Evolutionary conservation across 2,113 vertebrate species (phyloP).

Genomic region (Chrysemys picta): DNA sequence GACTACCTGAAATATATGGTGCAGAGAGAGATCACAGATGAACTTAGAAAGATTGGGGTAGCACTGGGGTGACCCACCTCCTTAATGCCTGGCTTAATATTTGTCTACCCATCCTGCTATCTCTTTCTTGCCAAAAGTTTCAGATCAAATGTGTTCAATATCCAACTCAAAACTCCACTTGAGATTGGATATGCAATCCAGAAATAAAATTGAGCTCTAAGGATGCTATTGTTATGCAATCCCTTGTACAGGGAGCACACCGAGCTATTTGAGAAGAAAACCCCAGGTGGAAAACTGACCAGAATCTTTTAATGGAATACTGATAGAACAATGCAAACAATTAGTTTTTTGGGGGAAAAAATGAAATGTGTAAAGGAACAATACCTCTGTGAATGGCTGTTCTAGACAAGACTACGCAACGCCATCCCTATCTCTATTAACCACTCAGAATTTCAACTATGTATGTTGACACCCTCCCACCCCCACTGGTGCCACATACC

Average conservation of each 20-base stretch:
- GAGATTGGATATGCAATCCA: background rate
- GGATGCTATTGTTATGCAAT: background rate
- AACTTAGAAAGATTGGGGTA: constrained; percentile 35
- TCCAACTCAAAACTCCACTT: background rate
- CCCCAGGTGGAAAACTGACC: background rate
- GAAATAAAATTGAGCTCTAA: background rate
- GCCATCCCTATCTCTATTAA: background rate
- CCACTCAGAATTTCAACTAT: background rate
- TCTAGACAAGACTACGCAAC: background rate
- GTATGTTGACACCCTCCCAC: background rate
- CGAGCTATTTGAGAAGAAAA: background rate
- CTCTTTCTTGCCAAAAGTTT: background rate
- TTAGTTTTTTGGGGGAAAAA: background rate
- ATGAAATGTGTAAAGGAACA: background rate
- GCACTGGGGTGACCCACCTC: constrained; percentile 54
- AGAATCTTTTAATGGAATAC: background rate
- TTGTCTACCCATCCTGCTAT: constrained; percentile 31
- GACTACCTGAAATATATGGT: constrained; percentile 71
- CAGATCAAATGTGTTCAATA: background rate
- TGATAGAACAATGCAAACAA: background rate
- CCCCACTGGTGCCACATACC: fast-evolving
- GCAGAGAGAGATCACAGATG: constrained; percentile 70
- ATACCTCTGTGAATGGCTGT: background rate
- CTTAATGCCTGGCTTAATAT: constrained; percentile 11
- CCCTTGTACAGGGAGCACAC: background rate